Percentiles rank a stretch among this genome's conserved stretches.
These are phyloP conservation scores for Clarias batrachus DNA, from an alignment of 2,113 vertebrate species.

Conservation along the genomic window DNA sequence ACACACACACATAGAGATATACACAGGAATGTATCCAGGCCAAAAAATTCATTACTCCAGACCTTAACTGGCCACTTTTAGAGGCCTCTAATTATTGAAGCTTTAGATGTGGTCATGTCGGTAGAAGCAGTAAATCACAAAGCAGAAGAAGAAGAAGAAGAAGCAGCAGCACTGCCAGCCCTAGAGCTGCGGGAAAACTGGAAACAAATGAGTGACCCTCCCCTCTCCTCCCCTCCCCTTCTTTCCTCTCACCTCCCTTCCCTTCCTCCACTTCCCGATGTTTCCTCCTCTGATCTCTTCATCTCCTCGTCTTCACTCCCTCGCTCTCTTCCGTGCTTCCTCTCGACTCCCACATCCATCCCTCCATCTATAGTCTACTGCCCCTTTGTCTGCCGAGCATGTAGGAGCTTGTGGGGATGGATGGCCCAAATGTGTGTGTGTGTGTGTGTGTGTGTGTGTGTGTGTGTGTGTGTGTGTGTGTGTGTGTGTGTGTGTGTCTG, in stretches of 20 bases:
- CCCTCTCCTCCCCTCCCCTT: background rate
- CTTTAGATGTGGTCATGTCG: conserved; percentile 85
- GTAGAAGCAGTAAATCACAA: conserved; percentile 78
- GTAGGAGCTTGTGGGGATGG: conserved; percentile 38
- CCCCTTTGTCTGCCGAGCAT: conserved; percentile 45
- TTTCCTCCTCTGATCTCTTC: conserved; percentile 44
- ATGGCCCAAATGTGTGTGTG: background rate
- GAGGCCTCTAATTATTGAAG: conserved; percentile 86
- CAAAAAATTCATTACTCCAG: conserved; percentile 78
- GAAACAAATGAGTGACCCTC: conserved; percentile 85
- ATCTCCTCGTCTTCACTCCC: conserved; percentile 10
- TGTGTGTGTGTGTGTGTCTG: conserved; percentile 27
- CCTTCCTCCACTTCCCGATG: background rate
- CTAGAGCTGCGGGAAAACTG: conserved; percentile 86
- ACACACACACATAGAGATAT: conserved; percentile 56
- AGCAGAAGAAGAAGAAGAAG: conserved; percentile 76
- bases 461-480: no score
- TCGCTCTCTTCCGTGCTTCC: conserved; percentile 44
- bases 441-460: conserved; percentile 12
- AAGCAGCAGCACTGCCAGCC: conserved; percentile 73
- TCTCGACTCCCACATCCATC: conserved; percentile 49
- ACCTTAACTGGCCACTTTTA: conserved; percentile 79
- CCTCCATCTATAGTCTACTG: background rate
- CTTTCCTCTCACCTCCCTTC: background rate
- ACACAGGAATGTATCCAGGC: conserved; percentile 61